phyloP scores from a whole-genome alignment of 2,888 invertebrate genomes.

The Dusona sp. region DNA sequence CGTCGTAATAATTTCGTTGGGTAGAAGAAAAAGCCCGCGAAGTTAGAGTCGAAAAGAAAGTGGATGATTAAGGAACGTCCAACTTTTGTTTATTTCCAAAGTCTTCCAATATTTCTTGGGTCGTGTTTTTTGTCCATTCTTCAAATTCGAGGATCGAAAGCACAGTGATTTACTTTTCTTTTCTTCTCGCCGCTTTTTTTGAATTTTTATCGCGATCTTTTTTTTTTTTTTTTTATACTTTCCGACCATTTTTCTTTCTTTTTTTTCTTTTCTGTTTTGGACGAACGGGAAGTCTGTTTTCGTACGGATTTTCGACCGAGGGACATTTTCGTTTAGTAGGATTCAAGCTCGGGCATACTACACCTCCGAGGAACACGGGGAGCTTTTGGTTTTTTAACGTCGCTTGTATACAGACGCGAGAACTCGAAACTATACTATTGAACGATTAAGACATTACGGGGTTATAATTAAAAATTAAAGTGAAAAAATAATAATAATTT shows the following conservation, averaged over 20 bases:
- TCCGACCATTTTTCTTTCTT: background rate
- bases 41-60: conserved; percentile 9
- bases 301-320: background rate
- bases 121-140: conserved; percentile 12
- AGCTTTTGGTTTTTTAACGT: background rate
- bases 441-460: conserved; percentile 13
- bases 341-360: conserved; percentile 20
- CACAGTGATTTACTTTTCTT: background rate
- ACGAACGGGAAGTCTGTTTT: conserved; percentile 2
- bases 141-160: conserved; percentile 4
- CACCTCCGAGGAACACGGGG: conserved; percentile 31
- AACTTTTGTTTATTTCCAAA: conserved; percentile 54
- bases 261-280: background rate
- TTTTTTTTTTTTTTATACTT: conserved; percentile 15
- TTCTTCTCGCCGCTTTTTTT: conserved; percentile 2
- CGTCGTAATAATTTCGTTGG: background rate
- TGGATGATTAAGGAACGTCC: conserved; percentile 8
- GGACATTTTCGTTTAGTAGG: background rate
- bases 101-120: conserved; percentile 67
- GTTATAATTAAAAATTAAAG: background rate
- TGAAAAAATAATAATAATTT: conserved; percentile 41
- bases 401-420: conserved; percentile 30
- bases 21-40: background rate
- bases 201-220: conserved; percentile 31
- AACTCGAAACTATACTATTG: conserved; percentile 24